These are phyloP conservation scores for Eristalinus sepulchralis DNA, from an alignment of 2,888 invertebrate species.

Conservation along the genomic window DNA sequence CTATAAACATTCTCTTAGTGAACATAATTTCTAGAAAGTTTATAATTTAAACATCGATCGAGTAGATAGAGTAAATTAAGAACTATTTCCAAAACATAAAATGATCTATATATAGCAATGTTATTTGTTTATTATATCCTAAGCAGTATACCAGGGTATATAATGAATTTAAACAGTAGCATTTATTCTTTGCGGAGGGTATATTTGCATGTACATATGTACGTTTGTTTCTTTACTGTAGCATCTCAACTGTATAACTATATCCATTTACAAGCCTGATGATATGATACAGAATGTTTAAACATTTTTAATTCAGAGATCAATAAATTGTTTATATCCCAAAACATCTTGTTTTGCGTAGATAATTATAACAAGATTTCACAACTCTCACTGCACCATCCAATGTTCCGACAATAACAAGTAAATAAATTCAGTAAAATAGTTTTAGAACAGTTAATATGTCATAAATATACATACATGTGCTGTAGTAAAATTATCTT, in stretches of 20 bases:
- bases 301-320: too few species aligned
- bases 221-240: too few species aligned
- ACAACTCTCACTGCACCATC: too few species aligned
- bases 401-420: background rate
- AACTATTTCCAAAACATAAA: conserved; percentile 19
- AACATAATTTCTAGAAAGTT: conserved; percentile 48
- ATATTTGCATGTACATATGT: too few species aligned
- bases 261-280: too few species aligned
- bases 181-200: background rate
- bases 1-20: conserved; percentile 59
- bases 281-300: too few species aligned
- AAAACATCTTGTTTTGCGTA: too few species aligned
- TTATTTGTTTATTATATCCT: conserved; percentile 43
- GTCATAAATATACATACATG: background rate
- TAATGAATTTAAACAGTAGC: background rate
- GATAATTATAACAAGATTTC: too few species aligned
- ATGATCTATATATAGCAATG: conserved; percentile 39
- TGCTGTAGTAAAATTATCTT: background rate
- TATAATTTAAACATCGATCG: conserved; percentile 24
- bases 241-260: too few species aligned
- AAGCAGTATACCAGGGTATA: conserved; percentile 3
- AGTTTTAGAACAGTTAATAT: too few species aligned
- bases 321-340: too few species aligned
- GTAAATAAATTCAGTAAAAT: background rate
- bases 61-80: conserved; percentile 8